These are phyloP conservation scores for Smutsia temminckii DNA, from an alignment of 2,797 vertebrate species.

Conservation along the genomic window DNA sequence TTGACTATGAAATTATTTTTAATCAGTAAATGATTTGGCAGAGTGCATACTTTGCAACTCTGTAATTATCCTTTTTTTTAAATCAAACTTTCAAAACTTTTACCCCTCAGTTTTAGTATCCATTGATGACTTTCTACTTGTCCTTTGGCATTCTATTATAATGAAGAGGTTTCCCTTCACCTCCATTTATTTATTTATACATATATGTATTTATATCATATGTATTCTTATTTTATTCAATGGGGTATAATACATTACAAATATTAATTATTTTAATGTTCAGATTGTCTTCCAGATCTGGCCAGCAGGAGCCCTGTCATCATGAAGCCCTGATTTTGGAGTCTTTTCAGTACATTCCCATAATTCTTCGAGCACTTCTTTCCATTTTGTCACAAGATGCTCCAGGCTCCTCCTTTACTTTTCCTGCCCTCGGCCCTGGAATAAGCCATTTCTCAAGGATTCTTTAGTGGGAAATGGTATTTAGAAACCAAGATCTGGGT, in stretches of 20 bases:
- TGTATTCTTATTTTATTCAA: not conserved
- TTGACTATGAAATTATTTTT: not conserved
- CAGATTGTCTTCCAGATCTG: not conserved
- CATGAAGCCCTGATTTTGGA: not conserved
- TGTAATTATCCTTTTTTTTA: not conserved
- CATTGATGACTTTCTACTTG: not conserved
- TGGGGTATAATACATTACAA: not conserved
- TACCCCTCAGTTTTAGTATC: not conserved
- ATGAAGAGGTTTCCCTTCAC: not conserved
- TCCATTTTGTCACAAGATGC: not conserved
- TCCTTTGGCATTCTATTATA: not conserved
- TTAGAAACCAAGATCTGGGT: slow-evolving; percentile 5
- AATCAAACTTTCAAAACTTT: not conserved
- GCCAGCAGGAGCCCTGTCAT: not conserved
- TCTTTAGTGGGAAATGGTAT: not conserved
- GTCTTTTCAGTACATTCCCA: not conserved
- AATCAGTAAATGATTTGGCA: not conserved
- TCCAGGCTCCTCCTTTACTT: not conserved
- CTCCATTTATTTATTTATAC: not conserved
- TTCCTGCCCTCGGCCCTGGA: not conserved
- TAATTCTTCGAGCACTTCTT: not conserved
- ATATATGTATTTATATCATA: not conserved
- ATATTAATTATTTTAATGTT: not conserved
- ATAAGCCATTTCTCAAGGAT: not conserved
- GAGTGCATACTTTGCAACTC: not conserved